Evolutionary conservation across 2,888 invertebrate genomes (phyloP), one percentile per base, ranked within the genome.

Genomic region (Iphiclides podalirius): DNA sequence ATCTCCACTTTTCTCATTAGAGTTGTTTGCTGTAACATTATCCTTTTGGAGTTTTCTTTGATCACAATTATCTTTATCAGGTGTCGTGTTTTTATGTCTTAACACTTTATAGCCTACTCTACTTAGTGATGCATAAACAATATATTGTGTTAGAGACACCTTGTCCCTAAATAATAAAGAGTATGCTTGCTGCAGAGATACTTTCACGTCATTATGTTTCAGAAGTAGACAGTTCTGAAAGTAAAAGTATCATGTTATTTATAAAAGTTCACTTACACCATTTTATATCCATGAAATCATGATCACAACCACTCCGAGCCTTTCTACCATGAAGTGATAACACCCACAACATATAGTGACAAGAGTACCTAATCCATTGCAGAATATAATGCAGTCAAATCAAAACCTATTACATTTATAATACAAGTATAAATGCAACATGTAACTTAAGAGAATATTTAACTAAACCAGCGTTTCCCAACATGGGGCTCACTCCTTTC

Each of bases 121-220:
- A 49, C 90, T 85, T 1, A 92, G 77, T 23, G 91, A 90, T 28
- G 91, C 83, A 67, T 90, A 92, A 0, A 91, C 91, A 74, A 89
- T 89, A 60, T 92, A 92, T 58, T 92, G 87, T 17, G 78, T 67
- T 12, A 90, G 50, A 12, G 83, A 67, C 17, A 89, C 74, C 37
- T 70, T 58, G 17, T 69, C 71, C 33, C 59, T 58, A 0, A 90
- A 62, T 36, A 93, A 66, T 54, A 93, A 67, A 16, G 87, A 75
- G 60, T 92, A 93, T 8, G 91, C 92, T 78, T 93, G 92, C 70
- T 93, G 92, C 35, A 94, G 72, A 51, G 92, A 93, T 13, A 93
- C 80, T 45, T 90, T 85, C 0, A 91, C 76, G 23, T 86, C 87
- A 66, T 90, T 89, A 72, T 90, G 89, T 52, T 79, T 80, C 9